These are phyloP conservation scores for Papilio polyxenes DNA, from an alignment of 1,140 invertebrate species.

Conservation along the genomic window DNA sequence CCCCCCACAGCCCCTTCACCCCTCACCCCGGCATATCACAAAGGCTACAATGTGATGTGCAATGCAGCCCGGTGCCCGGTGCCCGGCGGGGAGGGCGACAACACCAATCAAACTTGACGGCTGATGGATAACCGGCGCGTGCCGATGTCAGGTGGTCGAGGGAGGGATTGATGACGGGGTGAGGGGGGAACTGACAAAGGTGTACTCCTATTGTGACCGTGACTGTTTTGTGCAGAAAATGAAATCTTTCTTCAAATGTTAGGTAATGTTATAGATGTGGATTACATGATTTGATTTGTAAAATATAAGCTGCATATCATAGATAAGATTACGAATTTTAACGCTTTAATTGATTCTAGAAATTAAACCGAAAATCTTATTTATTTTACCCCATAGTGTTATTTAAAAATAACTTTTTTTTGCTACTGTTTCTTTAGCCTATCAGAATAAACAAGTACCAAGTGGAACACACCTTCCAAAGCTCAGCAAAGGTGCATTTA, in stretches of 20 bases:
- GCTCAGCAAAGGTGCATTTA: constrained; percentile 70
- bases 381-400: no score
- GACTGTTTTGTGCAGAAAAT: background rate
- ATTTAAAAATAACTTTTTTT: no score
- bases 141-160: constrained; percentile 27
- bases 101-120: constrained; percentile 26
- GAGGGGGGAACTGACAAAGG: background rate
- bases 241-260: background rate
- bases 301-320: background rate
- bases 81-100: no score
- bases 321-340: background rate
- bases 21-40: background rate
- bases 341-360: no score
- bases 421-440: background rate
- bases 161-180: no score
- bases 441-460: constrained; percentile 26
- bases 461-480: constrained; percentile 57
- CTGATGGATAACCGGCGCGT: constrained; percentile 24
- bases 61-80: no score
- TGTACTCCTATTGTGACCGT: background rate
- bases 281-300: background rate
- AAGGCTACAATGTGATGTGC: constrained; percentile 36
- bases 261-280: background rate
- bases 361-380: no score
- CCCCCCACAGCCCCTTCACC: background rate